These are phyloP conservation scores for Conchocele bisecta DNA, from an alignment of 2,888 invertebrate genomes.

Conservation along the genomic window DNA sequence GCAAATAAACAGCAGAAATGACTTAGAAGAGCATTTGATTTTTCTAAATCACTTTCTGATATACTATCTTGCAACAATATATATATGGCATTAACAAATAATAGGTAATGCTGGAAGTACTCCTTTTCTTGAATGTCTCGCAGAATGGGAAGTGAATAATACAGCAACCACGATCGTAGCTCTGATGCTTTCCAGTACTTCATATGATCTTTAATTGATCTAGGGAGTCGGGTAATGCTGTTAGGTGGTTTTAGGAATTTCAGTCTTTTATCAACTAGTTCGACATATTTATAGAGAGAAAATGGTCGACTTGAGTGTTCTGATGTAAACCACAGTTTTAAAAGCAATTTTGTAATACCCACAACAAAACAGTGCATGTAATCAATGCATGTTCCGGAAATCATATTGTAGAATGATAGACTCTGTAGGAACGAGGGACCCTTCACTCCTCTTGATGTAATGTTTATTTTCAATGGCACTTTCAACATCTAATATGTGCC, in stretches of 20 bases:
- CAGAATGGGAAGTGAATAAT: conserved; percentile 51
- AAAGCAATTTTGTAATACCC: conserved; percentile 42
- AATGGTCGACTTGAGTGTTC: conserved; percentile 9
- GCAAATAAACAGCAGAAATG: conserved; percentile 39
- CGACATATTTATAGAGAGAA: conserved; percentile 10
- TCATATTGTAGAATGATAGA: conserved; percentile 26
- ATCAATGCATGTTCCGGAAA: conserved; percentile 35
- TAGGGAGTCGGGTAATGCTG: conserved; percentile 42
- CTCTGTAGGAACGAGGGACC: conserved; percentile 52
- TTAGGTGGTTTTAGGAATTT: conserved; percentile 42
- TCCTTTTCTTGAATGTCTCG: conserved; percentile 24
- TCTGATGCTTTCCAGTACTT: conserved; percentile 62
- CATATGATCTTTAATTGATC: conserved; percentile 41
- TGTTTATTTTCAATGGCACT: conserved; percentile 16
- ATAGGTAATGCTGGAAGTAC: conserved; percentile 42
- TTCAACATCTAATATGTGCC: too few relatives aligned
- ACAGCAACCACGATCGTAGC: conserved; percentile 53
- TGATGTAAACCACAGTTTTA: conserved; percentile 34
- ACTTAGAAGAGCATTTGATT: conserved; percentile 26
- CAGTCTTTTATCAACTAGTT: conserved; percentile 38
- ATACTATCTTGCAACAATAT: conserved; percentile 33
- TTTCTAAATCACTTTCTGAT: conserved; percentile 16
- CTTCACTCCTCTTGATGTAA: conserved; percentile 41
- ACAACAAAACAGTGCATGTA: conserved; percentile 60
- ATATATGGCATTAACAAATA: conserved; percentile 48